phyloP scores from a whole-genome alignment of 2,888 invertebrate species.

The Ichneumoninae sp. region DNA sequence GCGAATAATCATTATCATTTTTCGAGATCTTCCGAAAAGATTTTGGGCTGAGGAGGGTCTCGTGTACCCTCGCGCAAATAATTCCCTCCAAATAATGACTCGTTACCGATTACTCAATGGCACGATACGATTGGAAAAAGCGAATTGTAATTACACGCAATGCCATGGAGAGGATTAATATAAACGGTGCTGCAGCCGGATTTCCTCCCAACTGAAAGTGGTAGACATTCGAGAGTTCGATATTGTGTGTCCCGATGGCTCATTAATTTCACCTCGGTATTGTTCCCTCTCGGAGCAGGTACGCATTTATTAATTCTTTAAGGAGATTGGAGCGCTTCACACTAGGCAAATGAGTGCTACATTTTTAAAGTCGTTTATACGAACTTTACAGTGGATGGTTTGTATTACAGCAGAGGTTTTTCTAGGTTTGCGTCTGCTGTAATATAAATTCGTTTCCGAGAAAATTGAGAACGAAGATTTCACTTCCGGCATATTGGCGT shows the following conservation, averaged over 20 bases:
- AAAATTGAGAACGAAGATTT: too few relatives aligned
- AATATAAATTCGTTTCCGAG: too few relatives aligned
- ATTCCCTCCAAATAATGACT: background rate
- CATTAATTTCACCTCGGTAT: background rate
- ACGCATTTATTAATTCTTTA: background rate
- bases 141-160: slow-evolving; percentile 75
- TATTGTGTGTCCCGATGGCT: background rate
- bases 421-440: too few relatives aligned
- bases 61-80: too few relatives aligned
- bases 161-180: slow-evolving; percentile 73
- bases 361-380: too few relatives aligned
- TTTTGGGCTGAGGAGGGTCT: background rate
- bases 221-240: slow-evolving; percentile 43
- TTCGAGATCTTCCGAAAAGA: slow-evolving; percentile 22
- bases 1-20: slow-evolving; percentile 52
- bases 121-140: slow-evolving; percentile 28
- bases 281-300: background rate
- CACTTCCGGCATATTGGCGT: too few relatives aligned
- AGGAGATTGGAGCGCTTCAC: too few relatives aligned
- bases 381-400: too few relatives aligned
- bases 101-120: background rate
- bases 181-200: slow-evolving; percentile 76
- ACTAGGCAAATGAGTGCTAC: too few relatives aligned
- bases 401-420: too few relatives aligned
- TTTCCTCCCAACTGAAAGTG: slow-evolving; percentile 73